Conservation (phyloP, 2,797 vertebrate species). For the Eutrigla gurnardus region DNA sequence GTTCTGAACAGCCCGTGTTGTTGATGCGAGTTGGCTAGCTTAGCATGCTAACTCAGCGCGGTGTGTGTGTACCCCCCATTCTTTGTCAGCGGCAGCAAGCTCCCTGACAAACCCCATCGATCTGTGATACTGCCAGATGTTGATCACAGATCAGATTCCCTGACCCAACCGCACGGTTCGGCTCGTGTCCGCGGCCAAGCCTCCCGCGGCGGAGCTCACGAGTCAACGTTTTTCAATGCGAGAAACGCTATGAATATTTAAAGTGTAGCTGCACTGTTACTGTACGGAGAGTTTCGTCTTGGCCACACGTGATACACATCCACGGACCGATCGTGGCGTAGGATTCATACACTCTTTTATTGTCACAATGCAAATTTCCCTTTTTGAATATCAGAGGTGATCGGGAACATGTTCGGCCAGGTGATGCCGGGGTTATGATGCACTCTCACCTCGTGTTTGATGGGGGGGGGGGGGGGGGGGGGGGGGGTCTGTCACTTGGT, state of each 20-base stretch:
- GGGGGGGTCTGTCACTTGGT: slow-evolving; percentile 12
- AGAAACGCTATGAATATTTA: neutral
- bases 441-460: slow-evolving; percentile 6
- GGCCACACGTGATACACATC: neutral
- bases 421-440: slow-evolving; percentile 26
- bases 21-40: slow-evolving; percentile 67
- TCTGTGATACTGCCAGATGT: slow-evolving; percentile 55
- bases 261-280: neutral
- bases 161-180: neutral
- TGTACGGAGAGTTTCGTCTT: slow-evolving; percentile 17
- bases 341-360: neutral
- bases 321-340: neutral
- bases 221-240: neutral
- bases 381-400: neutral
- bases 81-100: slow-evolving; percentile 69
- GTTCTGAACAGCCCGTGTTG: slow-evolving; percentile 46
- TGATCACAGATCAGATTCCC: slow-evolving; percentile 16
- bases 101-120: slow-evolving; percentile 41
- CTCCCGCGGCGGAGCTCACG: neutral
- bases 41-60: slow-evolving; percentile 75
- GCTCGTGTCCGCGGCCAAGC: neutral
- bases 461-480: neutral
- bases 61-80: slow-evolving; percentile 40
- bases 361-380: neutral
- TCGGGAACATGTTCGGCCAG: slow-evolving; percentile 13